These are phyloP conservation scores for Neodon shergylaensis DNA, from an alignment of 2,113 vertebrate species.

Conservation along the genomic window DNA sequence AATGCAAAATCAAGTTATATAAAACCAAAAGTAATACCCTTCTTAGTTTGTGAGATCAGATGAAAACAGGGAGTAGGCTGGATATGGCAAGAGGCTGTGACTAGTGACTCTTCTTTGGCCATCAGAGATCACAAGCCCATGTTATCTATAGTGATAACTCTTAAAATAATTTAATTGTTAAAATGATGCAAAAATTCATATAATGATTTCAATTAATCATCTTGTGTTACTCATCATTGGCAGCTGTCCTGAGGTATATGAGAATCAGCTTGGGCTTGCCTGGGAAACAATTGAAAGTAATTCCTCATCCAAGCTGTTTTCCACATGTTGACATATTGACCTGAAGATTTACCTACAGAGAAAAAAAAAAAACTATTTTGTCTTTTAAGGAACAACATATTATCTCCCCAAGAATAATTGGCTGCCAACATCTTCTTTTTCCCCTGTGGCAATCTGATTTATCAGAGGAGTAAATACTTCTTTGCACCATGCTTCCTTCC, in stretches of 20 bases:
- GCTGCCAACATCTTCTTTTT: not conserved
- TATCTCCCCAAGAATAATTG: conserved; percentile 35
- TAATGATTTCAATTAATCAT: not conserved
- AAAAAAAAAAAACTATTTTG: conserved; percentile 31
- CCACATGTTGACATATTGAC: not conserved
- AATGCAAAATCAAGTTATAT: not conserved
- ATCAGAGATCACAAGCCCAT: not conserved
- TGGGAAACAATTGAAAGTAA: not conserved
- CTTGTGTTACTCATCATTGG: not conserved
- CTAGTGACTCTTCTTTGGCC: not conserved
- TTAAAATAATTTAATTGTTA: not conserved
- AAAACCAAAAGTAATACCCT: not conserved
- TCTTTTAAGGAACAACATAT: not conserved
- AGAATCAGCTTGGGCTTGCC: no score
- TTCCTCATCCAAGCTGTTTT: not conserved
- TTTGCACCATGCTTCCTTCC: not conserved
- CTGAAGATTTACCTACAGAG: not conserved
- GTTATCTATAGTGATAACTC: not conserved
- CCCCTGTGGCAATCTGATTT: not conserved
- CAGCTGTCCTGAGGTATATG: no score
- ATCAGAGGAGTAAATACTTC: not conserved
- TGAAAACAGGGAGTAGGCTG: not conserved
- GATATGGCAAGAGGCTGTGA: not conserved
- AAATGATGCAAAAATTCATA: not conserved
- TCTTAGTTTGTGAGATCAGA: not conserved